Conservation (phyloP, 2,113 vertebrate genomes). For the Azemiops feae region DNA sequence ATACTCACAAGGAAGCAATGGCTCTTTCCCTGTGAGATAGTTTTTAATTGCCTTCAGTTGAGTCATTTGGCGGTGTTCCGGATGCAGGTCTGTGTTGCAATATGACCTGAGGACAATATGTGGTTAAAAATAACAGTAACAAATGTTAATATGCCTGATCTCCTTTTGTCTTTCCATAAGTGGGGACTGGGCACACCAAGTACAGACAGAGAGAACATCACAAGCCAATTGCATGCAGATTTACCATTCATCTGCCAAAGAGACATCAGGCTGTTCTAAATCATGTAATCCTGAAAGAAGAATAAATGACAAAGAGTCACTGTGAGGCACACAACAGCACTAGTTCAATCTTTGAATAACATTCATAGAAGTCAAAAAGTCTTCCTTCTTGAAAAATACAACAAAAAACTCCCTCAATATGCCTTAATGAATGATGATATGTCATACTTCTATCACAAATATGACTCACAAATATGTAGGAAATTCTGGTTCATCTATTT, state of each 20-base stretch:
- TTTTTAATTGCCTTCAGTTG: constrained; percentile 94
- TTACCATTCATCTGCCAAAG: constrained; percentile 95
- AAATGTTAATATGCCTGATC: constrained; percentile 8
- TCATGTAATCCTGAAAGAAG: constrained; percentile 88
- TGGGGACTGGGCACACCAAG: constrained; percentile 19
- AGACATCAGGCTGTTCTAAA: constrained; percentile 97
- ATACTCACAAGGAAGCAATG: constrained; percentile 87
- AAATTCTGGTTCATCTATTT: not conserved
- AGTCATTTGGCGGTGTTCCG: constrained; percentile 88
- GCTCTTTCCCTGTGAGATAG: constrained; percentile 89
- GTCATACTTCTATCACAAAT: not conserved
- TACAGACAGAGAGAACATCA: constrained; percentile 41
- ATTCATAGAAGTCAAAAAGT: constrained; percentile 30
- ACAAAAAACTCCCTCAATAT: constrained; percentile 19
- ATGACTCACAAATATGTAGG: constrained; percentile 33
- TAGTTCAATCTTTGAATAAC: constrained; percentile 54
- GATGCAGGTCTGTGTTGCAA: constrained; percentile 92
- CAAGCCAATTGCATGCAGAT: constrained; percentile 46
- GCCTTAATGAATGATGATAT: constrained; percentile 47
- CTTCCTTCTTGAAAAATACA: constrained; percentile 43
- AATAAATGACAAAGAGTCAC: constrained; percentile 57
- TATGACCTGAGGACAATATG: constrained; percentile 81
- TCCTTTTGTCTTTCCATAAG: constrained; percentile 42
- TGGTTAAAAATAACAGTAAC: constrained; percentile 38
- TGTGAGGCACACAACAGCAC: constrained; percentile 28